A percentile compares a stretch with the other conserved stretches of the same genome.
phyloP scores from a whole-genome alignment of 92 coral and sea anemone species.

The Phenganax subtilis region DNA sequence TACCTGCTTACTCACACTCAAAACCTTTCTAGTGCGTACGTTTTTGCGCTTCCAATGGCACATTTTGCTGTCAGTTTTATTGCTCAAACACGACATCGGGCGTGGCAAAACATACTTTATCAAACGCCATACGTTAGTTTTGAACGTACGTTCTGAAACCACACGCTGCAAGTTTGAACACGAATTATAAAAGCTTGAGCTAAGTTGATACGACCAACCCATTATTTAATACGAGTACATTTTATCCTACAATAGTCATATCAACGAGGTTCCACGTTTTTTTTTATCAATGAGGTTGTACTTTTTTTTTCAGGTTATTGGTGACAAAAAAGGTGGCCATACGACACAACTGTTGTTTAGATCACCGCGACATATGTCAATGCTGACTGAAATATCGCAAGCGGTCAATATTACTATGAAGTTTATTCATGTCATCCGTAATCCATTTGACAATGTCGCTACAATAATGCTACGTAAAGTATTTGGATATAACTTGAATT shows the following conservation, averaged over 20 bases:
- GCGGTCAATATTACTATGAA: constrained; percentile 13
- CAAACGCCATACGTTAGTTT: too few species aligned
- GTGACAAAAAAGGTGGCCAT: constrained; percentile 57
- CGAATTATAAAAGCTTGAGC: too few species aligned
- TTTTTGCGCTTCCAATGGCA: too few species aligned
- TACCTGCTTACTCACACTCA: too few species aligned
- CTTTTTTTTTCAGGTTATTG: constrained; percentile 49
- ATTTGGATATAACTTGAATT: not conserved
- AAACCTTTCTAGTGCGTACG: too few species aligned
- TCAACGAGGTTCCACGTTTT: not conserved
- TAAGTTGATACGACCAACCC: too few species aligned
- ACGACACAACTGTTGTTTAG: not conserved
- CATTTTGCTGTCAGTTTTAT: too few species aligned
- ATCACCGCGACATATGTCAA: not conserved
- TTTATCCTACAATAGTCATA: not conserved
- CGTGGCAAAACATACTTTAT: too few species aligned
- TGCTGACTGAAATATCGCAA: not conserved
- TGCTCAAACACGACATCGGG: too few species aligned
- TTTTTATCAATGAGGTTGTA: not conserved
- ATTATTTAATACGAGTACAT: not conserved
- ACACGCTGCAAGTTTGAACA: too few species aligned
- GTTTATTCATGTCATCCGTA: constrained; percentile 49
- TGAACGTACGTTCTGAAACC: too few species aligned
- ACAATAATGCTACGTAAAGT: constrained; percentile 33
- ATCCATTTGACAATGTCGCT: constrained; percentile 51